Conservation (phyloP, 2,113 vertebrate genomes). For the Thamnophis sirtalis region DNA sequence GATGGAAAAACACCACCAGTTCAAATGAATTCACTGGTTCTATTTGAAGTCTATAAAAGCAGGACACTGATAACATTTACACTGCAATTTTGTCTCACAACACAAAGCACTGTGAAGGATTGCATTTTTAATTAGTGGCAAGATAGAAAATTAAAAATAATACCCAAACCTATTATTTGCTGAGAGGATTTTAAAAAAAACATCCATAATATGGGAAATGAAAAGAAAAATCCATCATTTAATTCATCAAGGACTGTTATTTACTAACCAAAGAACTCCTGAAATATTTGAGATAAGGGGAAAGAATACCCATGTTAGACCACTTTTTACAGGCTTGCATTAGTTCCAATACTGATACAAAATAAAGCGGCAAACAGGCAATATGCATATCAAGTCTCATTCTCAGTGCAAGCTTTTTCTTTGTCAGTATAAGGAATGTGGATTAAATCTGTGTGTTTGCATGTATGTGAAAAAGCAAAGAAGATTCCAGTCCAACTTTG, state of each 20-base stretch:
- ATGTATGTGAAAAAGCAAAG: background rate
- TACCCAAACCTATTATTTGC: background rate
- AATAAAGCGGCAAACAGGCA: background rate
- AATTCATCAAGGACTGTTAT: conserved; percentile 19
- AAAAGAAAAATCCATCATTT: background rate
- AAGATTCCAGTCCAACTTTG: background rate
- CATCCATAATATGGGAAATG: no score
- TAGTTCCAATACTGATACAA: background rate
- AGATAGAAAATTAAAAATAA: background rate
- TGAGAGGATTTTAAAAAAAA: background rate
- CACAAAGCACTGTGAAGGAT: background rate
- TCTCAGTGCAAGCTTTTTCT: background rate
- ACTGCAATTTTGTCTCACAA: background rate
- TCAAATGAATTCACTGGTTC: background rate
- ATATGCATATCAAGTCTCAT: background rate
- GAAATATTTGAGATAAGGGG: conserved; percentile 31
- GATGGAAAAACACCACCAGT: background rate
- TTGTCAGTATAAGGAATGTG: background rate
- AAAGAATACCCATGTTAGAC: conserved; percentile 34
- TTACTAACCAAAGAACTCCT: conserved; percentile 15
- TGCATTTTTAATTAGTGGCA: background rate
- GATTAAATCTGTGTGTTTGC: background rate
- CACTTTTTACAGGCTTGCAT: background rate
- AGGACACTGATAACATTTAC: background rate
- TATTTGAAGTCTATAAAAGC: background rate